Base-by-base conservation (phyloP, 2,797 vertebrate species). In the Sandelia bainsii region DNA sequence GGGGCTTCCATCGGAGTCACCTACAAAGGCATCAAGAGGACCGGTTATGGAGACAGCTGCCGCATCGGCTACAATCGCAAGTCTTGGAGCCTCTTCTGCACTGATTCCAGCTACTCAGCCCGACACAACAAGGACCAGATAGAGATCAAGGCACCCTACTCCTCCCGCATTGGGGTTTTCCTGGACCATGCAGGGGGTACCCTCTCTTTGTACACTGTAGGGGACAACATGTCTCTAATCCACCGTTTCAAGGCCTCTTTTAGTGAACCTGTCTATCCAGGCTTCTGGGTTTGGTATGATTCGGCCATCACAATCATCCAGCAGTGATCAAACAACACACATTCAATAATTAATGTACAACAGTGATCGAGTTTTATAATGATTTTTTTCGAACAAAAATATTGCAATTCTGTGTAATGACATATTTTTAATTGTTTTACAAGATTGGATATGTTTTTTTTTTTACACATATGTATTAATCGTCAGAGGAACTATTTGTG, bases 211-310 rank as follows among this genome's bases (percentile, higher is more conserved):
- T 95, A 95, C 77, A 37, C 75, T 1, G 89, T 95, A 1, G 94
- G 93, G 2, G 94, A 96, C 3, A 90, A 86, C 61, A 95, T 96
- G 94, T 87, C 94, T 44, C 94, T 96, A 51, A 93, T 96, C 58
- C 95, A 96, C 77, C 93, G 92, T 80, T 96, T 96, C 77, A 94
- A 94, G 74, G 81, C 89, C 39, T 77, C 93, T 37, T 96, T 96
- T 27, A 92, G 53, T 32, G 95, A 96, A 79, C 66, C 94, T 0
- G 88, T 96, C 39, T 95, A 94, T 76, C 90, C 93, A n/a, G 95
- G 95, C 32, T 96, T 96, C 81, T 96, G 94, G 94, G 93, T 95
- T 71, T 95, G 94, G 94, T 95, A 95, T 19, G 95, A 94, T 73
- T 95, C 95, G 4, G 93, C 94, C 34, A 23, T 96, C 75, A 92